Percentiles rank a stretch among this genome's conserved stretches.
Evolutionary conservation across 2,888 invertebrate genomes (phyloP).

Genomic region (Crocallis elinguaria): DNA sequence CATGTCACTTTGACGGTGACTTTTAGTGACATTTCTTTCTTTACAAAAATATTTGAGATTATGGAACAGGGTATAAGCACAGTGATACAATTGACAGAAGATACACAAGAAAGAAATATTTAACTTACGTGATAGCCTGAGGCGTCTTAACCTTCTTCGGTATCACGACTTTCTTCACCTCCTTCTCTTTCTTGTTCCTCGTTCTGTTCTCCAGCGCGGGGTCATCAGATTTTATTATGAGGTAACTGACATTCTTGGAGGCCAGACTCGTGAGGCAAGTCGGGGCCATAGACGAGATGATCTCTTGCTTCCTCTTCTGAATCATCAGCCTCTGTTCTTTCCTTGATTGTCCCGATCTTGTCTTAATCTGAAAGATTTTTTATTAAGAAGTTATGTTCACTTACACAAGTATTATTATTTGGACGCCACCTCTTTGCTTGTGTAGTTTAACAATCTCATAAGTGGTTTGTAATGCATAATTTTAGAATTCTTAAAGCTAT

Average conservation of each 20-base stretch:
- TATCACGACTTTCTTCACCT: conserved; percentile 17
- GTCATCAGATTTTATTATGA: conserved; percentile 65
- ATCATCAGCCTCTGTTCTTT: conserved; percentile 1
- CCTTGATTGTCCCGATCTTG: neutral
- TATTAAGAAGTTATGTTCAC: neutral
- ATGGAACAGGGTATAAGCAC: too few relatives aligned
- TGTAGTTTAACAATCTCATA: too few relatives aligned
- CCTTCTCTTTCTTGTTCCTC: conserved; percentile 34
- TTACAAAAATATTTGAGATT: too few relatives aligned
- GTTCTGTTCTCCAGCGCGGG: conserved; percentile 30
- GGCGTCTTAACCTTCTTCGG: conserved; percentile 41
- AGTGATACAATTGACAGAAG: too few relatives aligned
- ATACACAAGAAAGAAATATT: neutral
- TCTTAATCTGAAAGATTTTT: conserved; percentile 1
- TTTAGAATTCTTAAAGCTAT: too few relatives aligned
- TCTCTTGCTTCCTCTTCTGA: conserved; percentile 31
- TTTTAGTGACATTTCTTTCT: too few relatives aligned
- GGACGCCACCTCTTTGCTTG: too few relatives aligned
- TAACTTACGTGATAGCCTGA: conserved; percentile 61
- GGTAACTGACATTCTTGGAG: conserved; percentile 70
- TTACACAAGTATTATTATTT: too few relatives aligned
- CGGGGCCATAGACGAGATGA: conserved; percentile 55
- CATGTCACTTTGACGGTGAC: too few relatives aligned
- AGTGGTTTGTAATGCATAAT: too few relatives aligned
- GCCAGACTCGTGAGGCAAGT: conserved; percentile 56